phyloP scores from a whole-genome alignment of 2,113 vertebrate species.

The Macroglossus sobrinus region DNA sequence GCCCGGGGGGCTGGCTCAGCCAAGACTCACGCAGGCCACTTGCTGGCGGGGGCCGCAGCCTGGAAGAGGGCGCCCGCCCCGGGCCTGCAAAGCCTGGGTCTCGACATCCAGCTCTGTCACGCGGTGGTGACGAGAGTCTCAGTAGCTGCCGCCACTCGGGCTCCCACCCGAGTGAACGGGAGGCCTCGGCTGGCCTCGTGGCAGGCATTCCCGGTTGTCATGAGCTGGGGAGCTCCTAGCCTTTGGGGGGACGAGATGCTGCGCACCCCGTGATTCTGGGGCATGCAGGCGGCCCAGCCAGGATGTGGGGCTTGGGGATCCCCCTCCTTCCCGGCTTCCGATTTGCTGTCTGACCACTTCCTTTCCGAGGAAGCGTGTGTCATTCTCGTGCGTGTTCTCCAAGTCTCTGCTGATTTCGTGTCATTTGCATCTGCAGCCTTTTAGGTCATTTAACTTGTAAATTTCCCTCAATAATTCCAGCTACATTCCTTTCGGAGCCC shows the following conservation, averaged over 20 bases:
- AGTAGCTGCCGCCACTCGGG: accelerated
- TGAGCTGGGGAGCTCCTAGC: neutral
- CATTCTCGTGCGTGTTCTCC: neutral
- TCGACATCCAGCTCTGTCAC: too few species aligned
- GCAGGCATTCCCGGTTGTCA: neutral
- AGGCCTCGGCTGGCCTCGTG: neutral
- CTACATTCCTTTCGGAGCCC: neutral
- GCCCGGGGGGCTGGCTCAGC: neutral
- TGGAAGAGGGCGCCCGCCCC: accelerated
- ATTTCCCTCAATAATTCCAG: conserved; percentile 61
- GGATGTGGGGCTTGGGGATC: neutral
- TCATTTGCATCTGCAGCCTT: conserved; percentile 34
- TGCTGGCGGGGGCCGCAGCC: neutral
- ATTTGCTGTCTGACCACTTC: neutral
- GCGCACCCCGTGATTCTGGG: accelerated
- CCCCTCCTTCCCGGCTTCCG: neutral
- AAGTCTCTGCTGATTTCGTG: neutral
- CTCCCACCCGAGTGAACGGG: neutral
- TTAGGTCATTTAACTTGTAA: conserved; percentile 69
- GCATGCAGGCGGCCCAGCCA: accelerated
- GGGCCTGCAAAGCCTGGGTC: too few species aligned
- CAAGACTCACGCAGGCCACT: accelerated
- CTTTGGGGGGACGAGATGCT: neutral
- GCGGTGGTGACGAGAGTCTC: neutral
- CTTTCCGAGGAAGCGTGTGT: neutral